Evolutionary conservation across 2,797 vertebrate species (phyloP), one percentile per base, ranked within the genome.

Genomic region (Lagocephalus sceleratus): DNA sequence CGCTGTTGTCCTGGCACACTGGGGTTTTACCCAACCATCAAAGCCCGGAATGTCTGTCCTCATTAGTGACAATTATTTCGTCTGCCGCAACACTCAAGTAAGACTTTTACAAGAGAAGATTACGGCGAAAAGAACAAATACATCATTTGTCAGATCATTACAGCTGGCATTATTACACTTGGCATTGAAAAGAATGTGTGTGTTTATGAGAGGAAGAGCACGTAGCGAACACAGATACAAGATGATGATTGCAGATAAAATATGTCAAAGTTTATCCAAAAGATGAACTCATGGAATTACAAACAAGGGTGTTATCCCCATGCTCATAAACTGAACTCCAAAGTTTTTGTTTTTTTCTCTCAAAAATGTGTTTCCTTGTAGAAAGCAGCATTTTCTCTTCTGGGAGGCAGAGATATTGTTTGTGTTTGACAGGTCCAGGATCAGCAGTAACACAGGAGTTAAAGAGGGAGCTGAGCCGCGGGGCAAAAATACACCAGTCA

Each of bases 311-410:
- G 6, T 39, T 1, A 12, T 39, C 38, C 39, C 10, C 32, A 52
- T 60, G 51, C 60, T 71, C 47, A 66, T 53, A 17, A 51, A 50
- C 12, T 20, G 23, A 51, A 25, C 41, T n/a, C n/a, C n/a, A n/a
- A n/a, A n/a, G n/a, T n/a, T n/a, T n/a, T n/a, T n/a, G n/a, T n/a
- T n/a, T n/a, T n/a, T n/a, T n/a, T n/a, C n/a, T n/a, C n/a, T n/a
- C n/a, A n/a, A n/a, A 26, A 47, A 47, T 5, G 9, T 9, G 29
- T 11, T 29, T 29, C 29, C 5, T 35, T 49, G n/a, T 25, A 60
- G 20, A 46, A 54, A 48, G 32, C 9, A 29, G 29, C 15, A n/a
- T 3, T 10, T 22, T 26, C 22, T 51, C 47, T 11, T 51, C 20
- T 26, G 19, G 32, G 17, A 10, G 12, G 5, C 21, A 35, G 41